Base-by-base conservation (phyloP, 35 echinoderm and acorn worm species). In the Lytechinus pictus region DNA sequence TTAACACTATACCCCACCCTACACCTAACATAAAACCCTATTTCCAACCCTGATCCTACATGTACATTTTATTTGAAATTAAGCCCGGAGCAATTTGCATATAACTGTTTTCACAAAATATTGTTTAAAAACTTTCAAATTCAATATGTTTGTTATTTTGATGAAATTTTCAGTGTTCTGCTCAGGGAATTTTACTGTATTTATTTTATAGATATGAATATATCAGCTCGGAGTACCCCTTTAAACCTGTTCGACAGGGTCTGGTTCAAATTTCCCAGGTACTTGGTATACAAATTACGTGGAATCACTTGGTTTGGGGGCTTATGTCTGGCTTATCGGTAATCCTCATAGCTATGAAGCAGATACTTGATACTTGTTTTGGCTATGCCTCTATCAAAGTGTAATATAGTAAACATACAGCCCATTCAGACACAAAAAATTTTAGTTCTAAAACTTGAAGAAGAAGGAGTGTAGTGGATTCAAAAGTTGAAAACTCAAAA, bases 331-430 rank as follows among this genome's bases (percentile, higher is more conserved):
- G 66, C 66, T 79, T 79, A 24, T 24, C 5, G 19, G 14, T 79
- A 79, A 79, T 79, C 66, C 66, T 24, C 21, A 14, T 5, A n/a
- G 66, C n/a, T 79, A 79, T 24, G 4, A 24, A 79, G 66, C 21
- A 79, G 66, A 79, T n/a, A 79, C 66, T n/a, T 79, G 66, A 79
- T 79, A 79, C 16, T 79, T 79, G 66, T 79, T 79, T 58, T 79
- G 66, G 66, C 19, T 79, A n/a, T n/a, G 66, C 66, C 7, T 79
- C 4, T 79, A 79, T 79, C 21, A 79, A 79, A 79, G 66, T 16
- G 66, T 79, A 19, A 79, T 16, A 79, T 79, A n/a, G 66, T 44
- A 44, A 44, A 44, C 33, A 44, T 44, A 44, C 33, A 44, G 33
- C 33, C 33, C 33, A 44, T 44, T 44, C 33, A 44, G 33, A 44